Evolutionary conservation across 2,113 vertebrate species (phyloP), one percentile per base, ranked within the genome.

Genomic region (Thryonomys swinderianus): DNA sequence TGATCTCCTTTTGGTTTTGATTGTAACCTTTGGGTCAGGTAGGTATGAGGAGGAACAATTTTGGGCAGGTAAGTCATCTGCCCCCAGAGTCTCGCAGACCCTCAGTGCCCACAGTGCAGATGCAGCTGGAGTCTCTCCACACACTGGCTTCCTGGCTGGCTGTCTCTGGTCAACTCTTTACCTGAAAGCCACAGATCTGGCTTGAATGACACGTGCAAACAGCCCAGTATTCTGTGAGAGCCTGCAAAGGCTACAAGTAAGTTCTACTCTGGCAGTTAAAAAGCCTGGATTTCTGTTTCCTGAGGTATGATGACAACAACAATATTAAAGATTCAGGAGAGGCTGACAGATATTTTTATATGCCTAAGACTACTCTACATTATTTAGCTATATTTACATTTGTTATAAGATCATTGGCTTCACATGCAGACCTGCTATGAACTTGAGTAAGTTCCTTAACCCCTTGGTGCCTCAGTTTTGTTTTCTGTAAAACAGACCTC

Each of bases 1-100:
- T 80, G 27, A n/a, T 69, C 83, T 71, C 4, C 89, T 89, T 71
- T 86, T 80, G n/a, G 51, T 51, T 73, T 73, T 51, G 11, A 37
- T 69, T 87, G 4, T 48, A 40, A 30, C 76, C 55, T 62, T 74
- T 79, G n/a, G 32, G 42, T 37, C 79, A 94, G 78, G 42, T 30
- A 48, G 32, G 79, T 55, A 30, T 51, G 34, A 67, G 42, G 85
- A 37, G 53, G 69, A 27, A 25, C 23, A 37, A 3, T 30, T 57
- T 55, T 48, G 83, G 11, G 18, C 62, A 34, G 20, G 55, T 37
- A 69, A 12, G 37, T 25, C n/a, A 12, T 53, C 3, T 3, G 59
- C 25, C 34, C 42, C 23, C 40, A 21, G 20, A 62, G 9, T 4
- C 1, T 23, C 48, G 30, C 53, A 32, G 5, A 21, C n/a, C 21